Evolutionary conservation across 2,888 invertebrate genomes (phyloP).

Genomic region (Tipula lateralis): DNA sequence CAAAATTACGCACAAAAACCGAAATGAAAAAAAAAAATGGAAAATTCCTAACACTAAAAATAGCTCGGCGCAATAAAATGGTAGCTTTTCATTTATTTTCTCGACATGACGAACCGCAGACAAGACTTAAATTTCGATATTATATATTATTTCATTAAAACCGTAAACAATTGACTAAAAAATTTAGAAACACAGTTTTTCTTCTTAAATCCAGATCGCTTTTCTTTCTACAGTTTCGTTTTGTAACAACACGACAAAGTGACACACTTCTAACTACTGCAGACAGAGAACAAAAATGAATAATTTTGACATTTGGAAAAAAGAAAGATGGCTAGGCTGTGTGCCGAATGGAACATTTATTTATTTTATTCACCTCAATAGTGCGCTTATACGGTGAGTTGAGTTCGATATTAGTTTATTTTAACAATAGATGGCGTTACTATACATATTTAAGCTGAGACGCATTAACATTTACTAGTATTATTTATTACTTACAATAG

Average conservation of each 20-base stretch:
- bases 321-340: not conserved
- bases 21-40: not conserved
- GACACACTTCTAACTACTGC: not conserved
- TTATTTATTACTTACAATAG: no score
- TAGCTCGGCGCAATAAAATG: not conserved
- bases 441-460: no score
- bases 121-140: not conserved
- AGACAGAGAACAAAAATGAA: not conserved
- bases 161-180: not conserved
- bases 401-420: not conserved
- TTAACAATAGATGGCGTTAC: not conserved
- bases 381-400: not conserved
- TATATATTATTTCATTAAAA: not conserved
- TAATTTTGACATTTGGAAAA: not conserved
- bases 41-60: not conserved
- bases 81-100: not conserved
- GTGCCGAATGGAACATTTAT: not conserved
- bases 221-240: not conserved
- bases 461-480: no score
- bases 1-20: not conserved
- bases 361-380: not conserved
- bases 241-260: constrained; percentile 13
- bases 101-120: not conserved
- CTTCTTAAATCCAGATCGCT: not conserved
- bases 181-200: not conserved